These are phyloP conservation scores for Schrankia costaestrigalis DNA, from an alignment of 2,888 invertebrate genomes.

Conservation along the genomic window DNA sequence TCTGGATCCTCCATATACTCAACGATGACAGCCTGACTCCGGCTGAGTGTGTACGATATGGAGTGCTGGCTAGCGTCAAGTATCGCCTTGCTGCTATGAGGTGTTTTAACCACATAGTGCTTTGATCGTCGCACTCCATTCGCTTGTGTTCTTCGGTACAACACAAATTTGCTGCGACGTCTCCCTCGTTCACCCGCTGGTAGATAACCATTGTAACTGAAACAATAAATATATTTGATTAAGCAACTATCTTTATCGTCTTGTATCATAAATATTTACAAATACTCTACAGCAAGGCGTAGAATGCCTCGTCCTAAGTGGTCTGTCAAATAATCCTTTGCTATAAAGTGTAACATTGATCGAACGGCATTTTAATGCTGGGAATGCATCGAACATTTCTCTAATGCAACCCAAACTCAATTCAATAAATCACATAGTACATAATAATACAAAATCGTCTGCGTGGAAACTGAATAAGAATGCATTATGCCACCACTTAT, in stretches of 20 bases:
- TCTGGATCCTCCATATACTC: slow-evolving; percentile 97
- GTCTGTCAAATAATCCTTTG: no score
- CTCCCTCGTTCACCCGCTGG: slow-evolving; percentile 96
- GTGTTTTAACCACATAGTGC: slow-evolving; percentile 97
- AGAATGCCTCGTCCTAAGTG: no score
- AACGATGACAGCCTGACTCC: slow-evolving; percentile 98
- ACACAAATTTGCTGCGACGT: slow-evolving; percentile 95
- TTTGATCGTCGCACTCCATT: slow-evolving; percentile 97
- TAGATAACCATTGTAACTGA: slow-evolving; percentile 95
- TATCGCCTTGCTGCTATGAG: slow-evolving; percentile 96
- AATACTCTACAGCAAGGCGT: no score
- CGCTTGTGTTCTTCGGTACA: slow-evolving; percentile 90
- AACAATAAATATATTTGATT: slow-evolving; percentile 12
- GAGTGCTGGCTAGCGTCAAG: slow-evolving; percentile 96
- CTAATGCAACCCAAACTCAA: no score
- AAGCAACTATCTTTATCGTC: not conserved
- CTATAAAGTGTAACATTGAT: no score
- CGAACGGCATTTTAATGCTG: no score
- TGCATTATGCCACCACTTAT: no score
- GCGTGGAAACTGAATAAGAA: no score
- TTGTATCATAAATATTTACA: no score
- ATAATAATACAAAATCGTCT: no score
- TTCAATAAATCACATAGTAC: no score
- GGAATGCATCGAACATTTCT: no score
- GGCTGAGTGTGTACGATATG: slow-evolving; percentile 97